phyloP scores from a whole-genome alignment of 2,888 invertebrate species.

The Tachina fera region DNA sequence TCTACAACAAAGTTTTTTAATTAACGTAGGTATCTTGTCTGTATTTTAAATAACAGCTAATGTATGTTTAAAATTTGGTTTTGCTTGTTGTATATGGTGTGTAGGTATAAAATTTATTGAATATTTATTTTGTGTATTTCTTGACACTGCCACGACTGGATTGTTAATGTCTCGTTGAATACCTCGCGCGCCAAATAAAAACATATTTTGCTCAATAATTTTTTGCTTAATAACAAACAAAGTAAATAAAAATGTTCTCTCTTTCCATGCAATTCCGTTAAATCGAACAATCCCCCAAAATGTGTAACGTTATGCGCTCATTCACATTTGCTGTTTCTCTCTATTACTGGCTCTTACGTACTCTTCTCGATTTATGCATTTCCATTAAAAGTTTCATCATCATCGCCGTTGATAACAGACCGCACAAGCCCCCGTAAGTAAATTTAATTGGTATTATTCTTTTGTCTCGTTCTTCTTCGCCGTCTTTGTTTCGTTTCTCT shows the following conservation, averaged over 20 bases:
- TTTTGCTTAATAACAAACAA: slow-evolving; percentile 52
- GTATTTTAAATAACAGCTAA: slow-evolving; percentile 1
- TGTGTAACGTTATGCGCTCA: slow-evolving; percentile 28
- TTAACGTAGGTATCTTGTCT: slow-evolving; percentile 12
- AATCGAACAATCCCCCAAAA: slow-evolving; percentile 56
- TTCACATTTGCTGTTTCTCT: slow-evolving; percentile 16
- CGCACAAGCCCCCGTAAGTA: slow-evolving; percentile 61
- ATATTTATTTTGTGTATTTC: slow-evolving; percentile 48
- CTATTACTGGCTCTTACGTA: neutral
- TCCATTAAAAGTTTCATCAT: slow-evolving; percentile 67
- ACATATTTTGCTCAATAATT: slow-evolving; percentile 66
- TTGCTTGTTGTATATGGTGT: neutral
- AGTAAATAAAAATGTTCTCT: slow-evolving; percentile 44
- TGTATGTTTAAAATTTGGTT: slow-evolving; percentile 18
- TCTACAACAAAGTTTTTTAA: neutral
- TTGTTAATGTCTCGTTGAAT: slow-evolving; percentile 67
- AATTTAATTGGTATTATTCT: slow-evolving; percentile 23
- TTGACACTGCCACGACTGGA: slow-evolving; percentile 70
- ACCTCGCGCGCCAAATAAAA: slow-evolving; percentile 78
- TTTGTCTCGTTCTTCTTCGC: neutral
- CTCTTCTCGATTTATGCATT: slow-evolving; percentile 44
- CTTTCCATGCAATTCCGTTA: slow-evolving; percentile 29
- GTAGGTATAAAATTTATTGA: slow-evolving; percentile 27
- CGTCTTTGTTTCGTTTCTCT: slow-evolving; percentile 2
- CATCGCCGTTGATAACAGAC: slow-evolving; percentile 8